These are phyloP conservation scores for Nerophis ophidion DNA, from an alignment of 2,113 vertebrate species.

Conservation along the genomic window DNA sequence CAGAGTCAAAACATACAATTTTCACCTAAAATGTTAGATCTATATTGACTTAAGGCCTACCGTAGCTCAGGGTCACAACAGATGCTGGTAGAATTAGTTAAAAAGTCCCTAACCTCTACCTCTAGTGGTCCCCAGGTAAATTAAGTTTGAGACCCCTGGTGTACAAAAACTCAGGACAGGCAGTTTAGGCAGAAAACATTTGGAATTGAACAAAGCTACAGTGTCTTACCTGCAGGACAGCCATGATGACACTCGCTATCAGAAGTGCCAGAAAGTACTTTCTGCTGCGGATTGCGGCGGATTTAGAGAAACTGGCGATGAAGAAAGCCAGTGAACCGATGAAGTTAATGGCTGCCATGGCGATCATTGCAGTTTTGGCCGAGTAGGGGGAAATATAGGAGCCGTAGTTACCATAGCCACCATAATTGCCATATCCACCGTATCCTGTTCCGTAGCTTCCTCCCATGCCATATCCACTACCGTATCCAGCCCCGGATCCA, in stretches of 20 bases:
- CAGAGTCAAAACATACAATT: too few relatives aligned
- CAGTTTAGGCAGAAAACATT: too few relatives aligned
- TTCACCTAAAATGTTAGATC: too few relatives aligned
- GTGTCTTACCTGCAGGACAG: constrained; percentile 58
- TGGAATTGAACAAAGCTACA: background rate
- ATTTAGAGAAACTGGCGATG: constrained; percentile 73
- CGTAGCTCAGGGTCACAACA: too few relatives aligned
- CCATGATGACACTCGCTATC: constrained; percentile 67
- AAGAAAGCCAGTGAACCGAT: constrained; percentile 71
- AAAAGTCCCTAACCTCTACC: too few relatives aligned
- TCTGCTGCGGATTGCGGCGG: constrained; percentile 62
- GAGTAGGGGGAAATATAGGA: constrained; percentile 75
- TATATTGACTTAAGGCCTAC: too few relatives aligned
- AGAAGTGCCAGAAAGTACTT: constrained; percentile 77
- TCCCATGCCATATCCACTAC: constrained; percentile 25
- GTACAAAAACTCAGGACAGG: too few relatives aligned
- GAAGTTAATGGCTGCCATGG: constrained; percentile 80
- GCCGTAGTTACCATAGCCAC: constrained; percentile 49
- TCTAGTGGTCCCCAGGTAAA: too few relatives aligned
- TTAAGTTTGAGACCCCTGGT: too few relatives aligned
- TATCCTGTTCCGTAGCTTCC: constrained; percentile 53
- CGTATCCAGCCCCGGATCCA: constrained; percentile 50
- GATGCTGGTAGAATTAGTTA: too few relatives aligned
- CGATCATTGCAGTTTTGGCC: constrained; percentile 82
- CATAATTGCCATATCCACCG: constrained; percentile 24